Base-by-base conservation (phyloP, 2,888 invertebrate genomes). In the Siphlonurus alternatus region DNA sequence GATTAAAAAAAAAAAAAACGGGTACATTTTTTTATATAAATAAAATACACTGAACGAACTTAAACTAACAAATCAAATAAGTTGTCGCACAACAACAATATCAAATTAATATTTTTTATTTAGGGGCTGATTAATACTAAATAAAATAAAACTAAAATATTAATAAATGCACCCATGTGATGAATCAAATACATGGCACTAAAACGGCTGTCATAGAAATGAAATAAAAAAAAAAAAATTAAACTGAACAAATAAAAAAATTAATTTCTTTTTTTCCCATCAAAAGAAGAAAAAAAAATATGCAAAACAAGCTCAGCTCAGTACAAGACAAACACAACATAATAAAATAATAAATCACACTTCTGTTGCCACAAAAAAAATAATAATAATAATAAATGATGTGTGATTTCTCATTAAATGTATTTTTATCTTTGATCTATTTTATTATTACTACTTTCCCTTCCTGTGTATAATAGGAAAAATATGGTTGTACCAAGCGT, bases 361-460 rank as follows among this genome's bases (percentile, higher is more conserved):
- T 38, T 38, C 38, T 10, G 38, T 38, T 38, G 38, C 38, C 38
- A 38, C 5, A 38, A 38, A 38, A 10, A 38, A 10, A 38, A n/a
- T n/a, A n/a, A n/a, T n/a, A n/a, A n/a, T 68, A 66, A 65, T 60
- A 65, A 67, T 66, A 67, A 65, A 66, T 66, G 66, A 66, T 67
- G 67, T 67, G 67, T 67, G 66, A 67, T 67, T 67, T 68, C 66
- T 67, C 68, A 68, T 67, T 68, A 68, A 67, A 67, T 68, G 68
- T 68, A 68, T 68, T 68, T 68, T 68, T 68, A 68, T 68, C 67
- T 67, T 67, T 66, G 66, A 67, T 66, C 65, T 67, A 67, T 66
- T 68, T 68, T 68, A 67, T 67, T 67, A 66, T 67, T 67, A 63
- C 65, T 61, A 64, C 62, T 67, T 64, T 60, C 38, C 38, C 38